Base-by-base conservation (phyloP, 2,888 invertebrate species). In the Tenthredo amoena region DNA sequence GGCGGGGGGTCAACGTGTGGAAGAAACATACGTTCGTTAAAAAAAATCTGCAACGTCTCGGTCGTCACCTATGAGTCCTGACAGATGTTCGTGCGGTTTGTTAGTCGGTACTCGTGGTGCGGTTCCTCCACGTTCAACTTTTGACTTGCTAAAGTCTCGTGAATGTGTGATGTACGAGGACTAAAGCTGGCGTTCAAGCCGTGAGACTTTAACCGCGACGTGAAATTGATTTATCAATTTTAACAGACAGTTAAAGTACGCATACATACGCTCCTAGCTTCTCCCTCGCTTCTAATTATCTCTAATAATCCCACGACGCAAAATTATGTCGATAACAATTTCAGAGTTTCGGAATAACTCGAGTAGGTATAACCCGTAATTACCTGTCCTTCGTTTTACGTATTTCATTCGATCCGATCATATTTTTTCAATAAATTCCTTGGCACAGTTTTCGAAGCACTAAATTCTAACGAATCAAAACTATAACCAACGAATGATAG, bases 211-310 rank as follows among this genome's bases (percentile, higher is more conserved):
- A 74, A 74, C 21, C 72, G 18, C 68, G 72, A 74, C 72, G 43
- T 43, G 72, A 62, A 62, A 81, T 62, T 62, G 62, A 62, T 81
- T 81, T 62, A 81, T 81, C 81, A 81, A 81, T 58, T 81, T 40
- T 12, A 81, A 40, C 34, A 34, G 62, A 37, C 62, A 21, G 55
- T 34, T 58, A 21, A 79, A 58, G 34, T n/a, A 58, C 15, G 31
- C 12, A 68, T 37, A 62, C n/a, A 37, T 37, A 9, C 9, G 5
- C 18, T 81, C 62, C 37, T 7, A 62, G 26, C 2, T 62, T 77
- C 0, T 34, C 15, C 68, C 26, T 18, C 34, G 18, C 34, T 47
- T 55, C 55, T 50, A 77, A 50, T 77, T 50, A 31, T 18, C 50
- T 77, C 77, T 77, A 34, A 74, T 74, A 40, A 74, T 74, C 21